phyloP scores from a whole-genome alignment of 2,113 vertebrate genomes.

The Triplophysa dalaica region DNA sequence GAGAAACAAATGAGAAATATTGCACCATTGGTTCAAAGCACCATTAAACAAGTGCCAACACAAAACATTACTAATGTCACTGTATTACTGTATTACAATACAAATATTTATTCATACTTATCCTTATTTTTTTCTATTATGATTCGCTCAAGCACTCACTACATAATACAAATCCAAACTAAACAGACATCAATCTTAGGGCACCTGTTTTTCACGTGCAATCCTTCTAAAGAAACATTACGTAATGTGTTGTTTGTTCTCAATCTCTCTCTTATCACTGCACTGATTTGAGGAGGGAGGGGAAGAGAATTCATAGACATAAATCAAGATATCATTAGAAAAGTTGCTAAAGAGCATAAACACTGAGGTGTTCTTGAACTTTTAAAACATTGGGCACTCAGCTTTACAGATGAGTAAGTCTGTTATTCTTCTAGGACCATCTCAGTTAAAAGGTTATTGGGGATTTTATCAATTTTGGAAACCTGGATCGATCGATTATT shows the following conservation, averaged over 20 bases:
- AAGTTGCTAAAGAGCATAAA: too few species aligned
- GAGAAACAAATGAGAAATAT: not conserved
- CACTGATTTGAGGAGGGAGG: conserved; percentile 44
- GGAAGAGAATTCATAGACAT: conserved; percentile 61
- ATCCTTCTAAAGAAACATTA: conserved; percentile 41
- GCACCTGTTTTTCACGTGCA: conserved; percentile 13
- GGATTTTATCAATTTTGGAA: too few species aligned
- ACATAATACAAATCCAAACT: conserved; percentile 5
- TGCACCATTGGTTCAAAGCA: not conserved
- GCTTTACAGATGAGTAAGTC: too few species aligned
- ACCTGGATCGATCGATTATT: too few species aligned
- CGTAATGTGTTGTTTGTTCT: conserved; percentile 47
- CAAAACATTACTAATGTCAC: not conserved
- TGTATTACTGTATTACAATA: too few species aligned
- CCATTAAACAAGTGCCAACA: not conserved
- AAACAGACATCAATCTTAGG: conserved; percentile 1
- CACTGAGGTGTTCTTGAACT: too few species aligned
- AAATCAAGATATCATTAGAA: conserved; percentile 61
- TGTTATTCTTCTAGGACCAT: too few species aligned
- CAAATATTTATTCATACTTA: not conserved
- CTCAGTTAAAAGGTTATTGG: too few species aligned
- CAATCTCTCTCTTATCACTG: conserved; percentile 56
- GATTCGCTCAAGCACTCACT: not conserved
- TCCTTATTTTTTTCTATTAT: not conserved
- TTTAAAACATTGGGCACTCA: too few species aligned